Evolutionary conservation across 2,888 invertebrate genomes (phyloP).

Genomic region (Rutpela maculata): DNA sequence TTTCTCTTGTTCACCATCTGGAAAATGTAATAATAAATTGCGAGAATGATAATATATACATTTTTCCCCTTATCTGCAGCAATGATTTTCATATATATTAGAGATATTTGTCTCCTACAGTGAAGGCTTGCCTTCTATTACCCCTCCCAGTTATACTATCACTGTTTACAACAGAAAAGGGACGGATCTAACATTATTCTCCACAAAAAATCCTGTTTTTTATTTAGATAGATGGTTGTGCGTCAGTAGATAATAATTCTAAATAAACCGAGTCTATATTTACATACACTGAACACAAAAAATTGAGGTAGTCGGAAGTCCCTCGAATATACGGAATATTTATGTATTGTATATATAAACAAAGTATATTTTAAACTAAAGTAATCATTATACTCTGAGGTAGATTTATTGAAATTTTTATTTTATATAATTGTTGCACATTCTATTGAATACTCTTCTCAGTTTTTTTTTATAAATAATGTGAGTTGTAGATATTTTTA

Average conservation of each 20-base stretch:
- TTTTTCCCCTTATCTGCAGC: background rate
- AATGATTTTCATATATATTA: background rate
- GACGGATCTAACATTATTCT: background rate
- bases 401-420: no score
- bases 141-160: background rate
- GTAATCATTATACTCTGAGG: no score
- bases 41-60: background rate
- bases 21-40: no score
- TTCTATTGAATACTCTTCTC: no score
- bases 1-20: no score
- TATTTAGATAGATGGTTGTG: background rate
- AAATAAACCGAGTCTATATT: background rate
- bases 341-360: no score
- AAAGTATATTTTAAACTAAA: no score
- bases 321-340: no score
- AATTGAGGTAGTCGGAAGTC: no score
- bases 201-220: background rate
- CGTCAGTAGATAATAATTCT: background rate
- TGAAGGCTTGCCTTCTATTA: background rate
- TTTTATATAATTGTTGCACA: no score
- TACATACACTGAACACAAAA: background rate
- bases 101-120: background rate
- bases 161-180: background rate
- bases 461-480: no score
- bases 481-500: no score